phyloP scores from a whole-genome alignment of 92 coral and sea anemone genomes.

The Anthopleura xanthogrammica region DNA sequence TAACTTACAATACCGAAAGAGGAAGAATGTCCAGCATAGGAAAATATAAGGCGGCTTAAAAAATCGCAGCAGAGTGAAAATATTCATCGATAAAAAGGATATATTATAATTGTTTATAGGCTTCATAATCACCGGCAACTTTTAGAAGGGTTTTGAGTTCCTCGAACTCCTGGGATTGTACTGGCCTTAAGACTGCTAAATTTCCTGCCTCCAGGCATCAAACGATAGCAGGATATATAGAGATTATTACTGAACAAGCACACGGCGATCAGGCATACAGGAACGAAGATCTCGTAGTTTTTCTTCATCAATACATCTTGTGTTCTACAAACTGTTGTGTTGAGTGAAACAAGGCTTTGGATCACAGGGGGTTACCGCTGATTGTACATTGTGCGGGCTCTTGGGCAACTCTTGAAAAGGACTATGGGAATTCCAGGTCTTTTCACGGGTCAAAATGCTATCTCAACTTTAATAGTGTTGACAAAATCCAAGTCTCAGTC shows the following conservation, averaged over 20 bases:
- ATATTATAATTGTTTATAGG: slow-evolving; percentile 1
- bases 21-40: neutral
- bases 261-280: slow-evolving; percentile 61
- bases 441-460: too few species aligned
- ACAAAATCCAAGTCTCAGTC: too few species aligned
- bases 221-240: slow-evolving; percentile 66
- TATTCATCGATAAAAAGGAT: neutral
- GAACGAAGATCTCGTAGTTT: slow-evolving; percentile 52
- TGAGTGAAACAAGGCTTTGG: neutral
- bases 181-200: slow-evolving; percentile 80
- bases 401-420: neutral
- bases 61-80: neutral
- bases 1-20: neutral
- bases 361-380: slow-evolving; percentile 19
- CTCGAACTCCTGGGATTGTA: slow-evolving; percentile 56
- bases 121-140: slow-evolving; percentile 48
- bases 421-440: slow-evolving; percentile 5
- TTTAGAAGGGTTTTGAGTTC: slow-evolving; percentile 31
- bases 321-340: slow-evolving; percentile 8
- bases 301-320: slow-evolving; percentile 72
- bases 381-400: neutral
- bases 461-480: too few species aligned
- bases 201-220: slow-evolving; percentile 99
- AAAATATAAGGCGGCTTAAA: neutral
- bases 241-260: slow-evolving; percentile 64